These are phyloP conservation scores for Enteromius viviparus DNA, from an alignment of 2,797 vertebrate genomes.

Conservation along the genomic window DNA sequence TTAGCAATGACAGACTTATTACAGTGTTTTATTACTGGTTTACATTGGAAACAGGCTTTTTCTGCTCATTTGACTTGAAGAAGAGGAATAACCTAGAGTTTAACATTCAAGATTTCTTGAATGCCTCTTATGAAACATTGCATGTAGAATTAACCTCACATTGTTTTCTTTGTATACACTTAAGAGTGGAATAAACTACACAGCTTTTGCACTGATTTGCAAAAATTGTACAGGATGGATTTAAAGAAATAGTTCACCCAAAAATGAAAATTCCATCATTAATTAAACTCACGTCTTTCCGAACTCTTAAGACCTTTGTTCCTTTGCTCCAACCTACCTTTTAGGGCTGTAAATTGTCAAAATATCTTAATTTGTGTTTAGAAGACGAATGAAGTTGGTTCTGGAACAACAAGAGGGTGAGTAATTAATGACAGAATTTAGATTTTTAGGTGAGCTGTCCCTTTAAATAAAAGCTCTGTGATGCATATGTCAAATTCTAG, in stretches of 20 bases:
- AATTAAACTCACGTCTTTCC: background rate
- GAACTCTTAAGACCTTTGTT: background rate
- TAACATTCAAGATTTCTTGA: slow-evolving; percentile 8
- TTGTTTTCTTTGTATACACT: background rate
- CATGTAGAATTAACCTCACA: background rate
- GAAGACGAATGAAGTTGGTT: background rate
- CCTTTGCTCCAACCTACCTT: too few species aligned
- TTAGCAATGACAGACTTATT: slow-evolving; percentile 53
- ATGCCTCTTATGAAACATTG: background rate
- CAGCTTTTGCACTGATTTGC: background rate
- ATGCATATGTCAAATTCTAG: background rate
- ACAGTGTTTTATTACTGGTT: slow-evolving; percentile 43
- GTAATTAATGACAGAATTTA: background rate
- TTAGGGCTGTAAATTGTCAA: background rate
- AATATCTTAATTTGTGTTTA: too few species aligned
- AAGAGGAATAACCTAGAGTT: slow-evolving; percentile 38
- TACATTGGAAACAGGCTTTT: slow-evolving; percentile 41
- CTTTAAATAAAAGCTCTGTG: background rate
- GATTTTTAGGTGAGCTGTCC: background rate
- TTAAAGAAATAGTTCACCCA: background rate
- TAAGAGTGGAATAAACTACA: background rate
- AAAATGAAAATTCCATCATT: background rate
- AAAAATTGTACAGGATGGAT: background rate
- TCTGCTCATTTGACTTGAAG: slow-evolving; percentile 30
- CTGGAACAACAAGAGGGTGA: background rate